Conservation (phyloP, 2,797 vertebrate genomes). For the Macrochelys suwanniensis region DNA sequence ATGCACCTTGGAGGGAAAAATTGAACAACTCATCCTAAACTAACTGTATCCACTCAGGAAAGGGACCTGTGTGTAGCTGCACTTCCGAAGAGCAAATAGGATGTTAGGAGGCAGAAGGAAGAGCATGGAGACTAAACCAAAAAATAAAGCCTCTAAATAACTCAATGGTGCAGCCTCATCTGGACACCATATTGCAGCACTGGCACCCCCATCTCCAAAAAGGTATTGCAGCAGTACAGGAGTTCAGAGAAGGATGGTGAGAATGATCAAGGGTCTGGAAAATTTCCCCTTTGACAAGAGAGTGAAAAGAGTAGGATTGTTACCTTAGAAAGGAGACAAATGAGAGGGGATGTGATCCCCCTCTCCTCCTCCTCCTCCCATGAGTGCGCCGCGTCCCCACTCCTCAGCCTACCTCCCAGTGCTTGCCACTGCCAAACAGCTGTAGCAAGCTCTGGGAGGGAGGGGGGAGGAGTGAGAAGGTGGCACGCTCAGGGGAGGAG, state of each 20-base stretch:
- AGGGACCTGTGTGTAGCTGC: not conserved
- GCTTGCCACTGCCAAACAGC: no score
- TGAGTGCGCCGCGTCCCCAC: no score
- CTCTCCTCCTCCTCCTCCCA: no score
- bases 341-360: not conserved
- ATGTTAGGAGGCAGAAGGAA: not conserved
- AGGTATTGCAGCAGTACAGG: not conserved
- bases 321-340: not conserved
- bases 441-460: no score
- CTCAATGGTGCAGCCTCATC: not conserved
- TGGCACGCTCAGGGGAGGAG: no score
- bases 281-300: not conserved
- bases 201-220: no score
- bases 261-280: not conserved
- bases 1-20: not conserved
- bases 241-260: not conserved
- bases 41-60: not conserved
- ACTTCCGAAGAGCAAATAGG: not conserved
- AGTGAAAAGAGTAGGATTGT: not conserved
- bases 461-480: no score
- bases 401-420: no score
- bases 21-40: not conserved
- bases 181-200: no score
- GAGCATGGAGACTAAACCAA: not conserved
- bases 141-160: not conserved